Evolutionary conservation across 92 coral and sea anemone species (phyloP).

Genomic region (Epizoanthus rinbou): DNA sequence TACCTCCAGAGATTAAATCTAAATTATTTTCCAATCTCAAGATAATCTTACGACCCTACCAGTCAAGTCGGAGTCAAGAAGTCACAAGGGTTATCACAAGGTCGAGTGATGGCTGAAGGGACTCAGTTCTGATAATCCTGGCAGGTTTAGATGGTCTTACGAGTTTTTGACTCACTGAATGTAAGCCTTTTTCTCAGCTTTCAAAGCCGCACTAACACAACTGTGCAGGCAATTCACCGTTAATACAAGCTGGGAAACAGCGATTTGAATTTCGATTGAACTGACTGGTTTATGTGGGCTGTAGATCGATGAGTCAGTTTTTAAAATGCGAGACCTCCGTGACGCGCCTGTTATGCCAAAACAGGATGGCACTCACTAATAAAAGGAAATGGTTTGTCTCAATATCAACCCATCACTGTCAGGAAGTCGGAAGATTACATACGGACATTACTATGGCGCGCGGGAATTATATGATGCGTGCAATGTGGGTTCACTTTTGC

Average conservation of each 20-base stretch:
- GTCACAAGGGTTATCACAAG: slow-evolving; percentile 1
- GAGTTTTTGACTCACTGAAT: too few relatives aligned
- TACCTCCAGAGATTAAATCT: neutral
- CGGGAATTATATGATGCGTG: neutral
- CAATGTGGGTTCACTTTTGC: neutral
- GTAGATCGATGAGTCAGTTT: neutral
- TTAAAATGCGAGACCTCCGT: too few relatives aligned
- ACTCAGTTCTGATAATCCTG: too few relatives aligned
- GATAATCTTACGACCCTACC: neutral
- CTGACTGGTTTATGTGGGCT: neutral
- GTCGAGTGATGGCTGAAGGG: neutral
- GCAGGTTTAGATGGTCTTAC: too few relatives aligned
- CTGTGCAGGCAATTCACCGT: too few relatives aligned
- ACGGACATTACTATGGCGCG: slow-evolving; percentile 21
- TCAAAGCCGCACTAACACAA: too few relatives aligned
- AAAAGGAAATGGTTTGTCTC: slow-evolving; percentile 52
- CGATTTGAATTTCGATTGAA: too few relatives aligned
- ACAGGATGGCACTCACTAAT: neutral
- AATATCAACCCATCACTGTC: slow-evolving; percentile 50
- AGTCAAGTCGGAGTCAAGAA: neutral
- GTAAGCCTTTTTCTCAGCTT: too few relatives aligned
- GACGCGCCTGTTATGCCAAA: too few relatives aligned
- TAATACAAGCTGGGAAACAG: too few relatives aligned
- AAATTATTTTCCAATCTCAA: neutral
- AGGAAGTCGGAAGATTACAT: slow-evolving; percentile 58